phyloP scores from a whole-genome alignment of 2,888 invertebrate species.

The Melieria picta region DNA sequence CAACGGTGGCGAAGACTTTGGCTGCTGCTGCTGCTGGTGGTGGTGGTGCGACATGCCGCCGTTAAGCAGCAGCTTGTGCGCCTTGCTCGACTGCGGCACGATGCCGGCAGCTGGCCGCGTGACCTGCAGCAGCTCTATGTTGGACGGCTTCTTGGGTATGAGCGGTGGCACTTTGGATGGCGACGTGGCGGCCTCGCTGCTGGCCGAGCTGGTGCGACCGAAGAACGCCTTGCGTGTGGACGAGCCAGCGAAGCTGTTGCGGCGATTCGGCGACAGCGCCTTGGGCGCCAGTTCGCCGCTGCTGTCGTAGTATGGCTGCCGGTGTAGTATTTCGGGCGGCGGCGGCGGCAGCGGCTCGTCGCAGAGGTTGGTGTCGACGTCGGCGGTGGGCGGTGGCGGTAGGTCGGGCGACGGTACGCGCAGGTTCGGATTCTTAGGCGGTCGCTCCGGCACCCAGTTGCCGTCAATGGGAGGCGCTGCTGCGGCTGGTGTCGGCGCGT shows the following conservation, averaged over 20 bases:
- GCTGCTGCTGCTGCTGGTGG: slow-evolving; percentile 37
- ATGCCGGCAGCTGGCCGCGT: slow-evolving; percentile 52
- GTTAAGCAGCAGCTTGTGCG: slow-evolving; percentile 42
- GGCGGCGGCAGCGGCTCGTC: slow-evolving; percentile 66
- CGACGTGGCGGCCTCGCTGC: slow-evolving; percentile 34
- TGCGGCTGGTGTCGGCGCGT: slow-evolving; percentile 31
- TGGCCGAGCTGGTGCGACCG: slow-evolving; percentile 34
- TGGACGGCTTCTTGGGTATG: slow-evolving; percentile 62
- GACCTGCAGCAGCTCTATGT: slow-evolving; percentile 57
- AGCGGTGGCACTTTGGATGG: slow-evolving; percentile 56
- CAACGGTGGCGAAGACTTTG: slow-evolving; percentile 40
- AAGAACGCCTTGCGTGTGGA: slow-evolving; percentile 56
- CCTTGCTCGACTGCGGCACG: slow-evolving; percentile 51
- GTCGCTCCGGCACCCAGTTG: slow-evolving; percentile 78
- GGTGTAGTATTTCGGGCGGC: slow-evolving; percentile 64
- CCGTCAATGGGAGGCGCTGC: slow-evolving; percentile 67
- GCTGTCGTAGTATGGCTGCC: slow-evolving; percentile 40
- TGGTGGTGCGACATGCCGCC: slow-evolving; percentile 35
- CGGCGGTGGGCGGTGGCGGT: slow-evolving; percentile 62
- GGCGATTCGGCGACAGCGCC: slow-evolving; percentile 61
- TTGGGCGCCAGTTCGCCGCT: slow-evolving; percentile 42
- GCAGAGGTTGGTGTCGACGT: slow-evolving; percentile 55
- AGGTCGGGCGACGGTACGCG: slow-evolving; percentile 67
- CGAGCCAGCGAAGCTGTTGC: slow-evolving; percentile 66
- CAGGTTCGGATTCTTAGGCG: slow-evolving; percentile 79